Conservation (phyloP, 2,797 vertebrate species). For the Onychomys arenicola region DNA sequence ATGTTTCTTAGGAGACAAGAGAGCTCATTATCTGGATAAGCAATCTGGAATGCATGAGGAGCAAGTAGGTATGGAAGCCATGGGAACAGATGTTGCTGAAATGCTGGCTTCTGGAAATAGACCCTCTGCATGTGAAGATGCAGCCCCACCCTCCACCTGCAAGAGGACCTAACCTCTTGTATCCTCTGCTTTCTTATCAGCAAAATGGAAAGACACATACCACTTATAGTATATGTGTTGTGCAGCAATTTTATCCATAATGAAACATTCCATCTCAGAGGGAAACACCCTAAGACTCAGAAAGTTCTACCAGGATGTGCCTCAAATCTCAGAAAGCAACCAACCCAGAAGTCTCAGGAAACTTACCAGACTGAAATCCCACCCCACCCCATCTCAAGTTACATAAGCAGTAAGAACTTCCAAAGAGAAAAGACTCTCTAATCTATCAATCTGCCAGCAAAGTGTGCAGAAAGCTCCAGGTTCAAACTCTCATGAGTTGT, state of each 20-base stretch:
- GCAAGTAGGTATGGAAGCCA: background rate
- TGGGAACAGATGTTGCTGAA: background rate
- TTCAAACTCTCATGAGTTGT: background rate
- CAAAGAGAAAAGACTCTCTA: background rate
- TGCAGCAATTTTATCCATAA: too few species aligned
- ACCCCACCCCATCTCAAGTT: background rate
- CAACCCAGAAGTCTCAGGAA: background rate
- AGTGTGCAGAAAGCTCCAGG: background rate
- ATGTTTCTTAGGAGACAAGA: background rate
- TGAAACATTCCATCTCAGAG: background rate
- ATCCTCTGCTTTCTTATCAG: background rate
- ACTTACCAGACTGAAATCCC: background rate
- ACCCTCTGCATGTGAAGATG: background rate
- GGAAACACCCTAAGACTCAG: background rate
- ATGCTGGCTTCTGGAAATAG: background rate
- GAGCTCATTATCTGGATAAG: background rate
- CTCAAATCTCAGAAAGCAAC: background rate
- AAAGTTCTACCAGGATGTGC: background rate
- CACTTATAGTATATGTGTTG: background rate
- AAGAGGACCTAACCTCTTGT: background rate
- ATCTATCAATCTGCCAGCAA: background rate
- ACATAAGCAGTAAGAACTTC: background rate
- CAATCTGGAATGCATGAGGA: background rate
- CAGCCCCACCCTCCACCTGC: too few species aligned
- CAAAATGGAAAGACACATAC: background rate